Evolutionary conservation across 2,888 invertebrate genomes (phyloP), one percentile per base, ranked within the genome.

Genomic region (Drosophila merina): DNA sequence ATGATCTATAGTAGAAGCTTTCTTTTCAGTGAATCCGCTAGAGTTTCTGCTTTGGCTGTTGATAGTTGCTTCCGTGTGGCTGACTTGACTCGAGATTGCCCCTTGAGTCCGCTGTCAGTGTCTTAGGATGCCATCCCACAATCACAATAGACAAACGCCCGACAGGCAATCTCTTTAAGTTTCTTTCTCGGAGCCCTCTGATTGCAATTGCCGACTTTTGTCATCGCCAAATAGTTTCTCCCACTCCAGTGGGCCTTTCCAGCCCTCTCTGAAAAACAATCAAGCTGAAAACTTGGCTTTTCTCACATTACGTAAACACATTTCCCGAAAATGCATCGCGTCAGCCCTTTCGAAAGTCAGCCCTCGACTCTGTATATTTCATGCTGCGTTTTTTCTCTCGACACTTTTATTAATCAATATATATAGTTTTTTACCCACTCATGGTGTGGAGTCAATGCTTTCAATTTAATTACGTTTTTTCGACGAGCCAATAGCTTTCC

Each of bases 391-490:
- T 36, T 54, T 47, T 28, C 8, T 31, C 9, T 47, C 14, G n/a
- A 6, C 14, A 2, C n/a, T 47, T 64, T 47, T 64, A 47, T 64
- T 66, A 72, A 55, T 64, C 55, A 70, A 70, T 70, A 63, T 52
- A 66, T 31, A 36, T 54, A 14, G 26, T 49, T 49, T 52, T 45
- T 47, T 28, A 36, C 47, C 50, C 62, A 57, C 45, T 55, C 52
- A 42, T 55, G 58, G 49, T 63, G 63, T 49, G 48, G 28, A 40
- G 30, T 70, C 56, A 74, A 70, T 62, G 82, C 82, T 84, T 82
- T 82, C 82, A 85, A 87, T 85, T 82, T 87, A 87, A 82, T 82
- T 82, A 87, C 50, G 72, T 73, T 82, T 84, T 79, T 48, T 60
- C 38, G 42, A 6, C 33, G 10, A 25, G 45, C 36, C 14, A 33